phyloP scores from a whole-genome alignment of 30 jellyfish, hydroid and myxozoan species.

The Turritopsis dohrnii region DNA sequence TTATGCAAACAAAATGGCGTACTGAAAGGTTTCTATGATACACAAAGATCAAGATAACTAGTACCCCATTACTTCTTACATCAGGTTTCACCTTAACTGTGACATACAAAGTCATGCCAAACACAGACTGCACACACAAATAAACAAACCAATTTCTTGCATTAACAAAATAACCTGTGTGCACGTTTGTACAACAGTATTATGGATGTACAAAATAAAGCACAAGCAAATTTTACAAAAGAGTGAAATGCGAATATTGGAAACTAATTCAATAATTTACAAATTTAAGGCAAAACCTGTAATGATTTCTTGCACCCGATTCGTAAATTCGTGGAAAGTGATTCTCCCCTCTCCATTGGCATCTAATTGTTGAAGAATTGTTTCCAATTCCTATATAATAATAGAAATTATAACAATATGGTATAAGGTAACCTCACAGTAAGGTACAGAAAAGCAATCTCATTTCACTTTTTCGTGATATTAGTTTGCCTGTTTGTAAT shows the following conservation, averaged over 20 bases:
- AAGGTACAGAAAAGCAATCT: no score
- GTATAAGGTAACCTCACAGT: neutral
- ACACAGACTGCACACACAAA: no score
- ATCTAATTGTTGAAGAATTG: slow-evolving; percentile 55
- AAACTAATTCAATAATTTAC: neutral
- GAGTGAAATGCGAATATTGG: no score
- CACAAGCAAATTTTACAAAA: no score
- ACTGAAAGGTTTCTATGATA: no score
- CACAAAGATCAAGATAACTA: no score
- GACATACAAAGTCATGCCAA: no score
- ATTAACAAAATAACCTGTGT: neutral
- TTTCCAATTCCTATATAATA: slow-evolving; percentile 63
- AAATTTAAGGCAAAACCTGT: neutral
- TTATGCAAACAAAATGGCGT: no score
- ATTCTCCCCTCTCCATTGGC: slow-evolving; percentile 73
- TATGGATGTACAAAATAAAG: neutral
- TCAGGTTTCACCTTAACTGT: no score
- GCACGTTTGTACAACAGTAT: neutral
- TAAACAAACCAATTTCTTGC: neutral
- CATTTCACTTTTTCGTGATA: no score
- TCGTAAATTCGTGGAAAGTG: slow-evolving; percentile 65
- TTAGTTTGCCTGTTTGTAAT: no score
- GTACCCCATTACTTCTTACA: no score
- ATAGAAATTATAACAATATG: neutral
- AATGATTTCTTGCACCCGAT: slow-evolving; percentile 40